These are phyloP conservation scores for Echeneis naucrates DNA, from an alignment of 2,797 vertebrate genomes.

Conservation along the genomic window DNA sequence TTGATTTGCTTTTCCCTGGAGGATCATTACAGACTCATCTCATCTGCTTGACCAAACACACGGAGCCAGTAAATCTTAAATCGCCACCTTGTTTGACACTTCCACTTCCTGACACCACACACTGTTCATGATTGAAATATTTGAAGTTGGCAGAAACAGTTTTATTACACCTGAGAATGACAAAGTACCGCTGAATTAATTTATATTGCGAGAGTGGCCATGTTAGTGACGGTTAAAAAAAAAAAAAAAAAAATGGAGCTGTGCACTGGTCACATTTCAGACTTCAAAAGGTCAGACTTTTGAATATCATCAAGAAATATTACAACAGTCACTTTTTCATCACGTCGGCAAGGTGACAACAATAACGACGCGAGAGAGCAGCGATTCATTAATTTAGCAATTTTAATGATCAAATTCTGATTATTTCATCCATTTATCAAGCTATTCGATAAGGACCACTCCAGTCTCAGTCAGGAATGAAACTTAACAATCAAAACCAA, in stretches of 20 bases:
- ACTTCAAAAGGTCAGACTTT: too few relatives aligned
- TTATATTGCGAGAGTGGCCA: neutral
- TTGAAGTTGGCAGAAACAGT: neutral
- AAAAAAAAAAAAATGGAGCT: neutral
- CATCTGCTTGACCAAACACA: conserved; percentile 10
- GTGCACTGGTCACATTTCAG: neutral
- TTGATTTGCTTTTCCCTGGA: conserved; percentile 12
- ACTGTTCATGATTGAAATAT: neutral
- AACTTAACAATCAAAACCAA: too few relatives aligned
- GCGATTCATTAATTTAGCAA: too few relatives aligned
- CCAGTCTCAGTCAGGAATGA: too few relatives aligned
- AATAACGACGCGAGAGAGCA: neutral
- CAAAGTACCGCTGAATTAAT: neutral
- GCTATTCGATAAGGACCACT: too few relatives aligned
- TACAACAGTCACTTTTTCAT: too few relatives aligned
- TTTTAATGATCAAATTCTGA: too few relatives aligned
- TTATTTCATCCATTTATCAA: too few relatives aligned
- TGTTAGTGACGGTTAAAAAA: too few relatives aligned
- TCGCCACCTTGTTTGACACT: neutral
- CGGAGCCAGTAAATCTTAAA: neutral
- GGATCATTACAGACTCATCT: conserved; percentile 16
- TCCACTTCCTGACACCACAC: neutral
- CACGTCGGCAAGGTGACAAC: too few relatives aligned
- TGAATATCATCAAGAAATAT: too few relatives aligned
- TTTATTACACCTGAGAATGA: too few relatives aligned